phyloP scores from a whole-genome alignment of 2,888 invertebrate species.

The Coelopa pilipes region DNA sequence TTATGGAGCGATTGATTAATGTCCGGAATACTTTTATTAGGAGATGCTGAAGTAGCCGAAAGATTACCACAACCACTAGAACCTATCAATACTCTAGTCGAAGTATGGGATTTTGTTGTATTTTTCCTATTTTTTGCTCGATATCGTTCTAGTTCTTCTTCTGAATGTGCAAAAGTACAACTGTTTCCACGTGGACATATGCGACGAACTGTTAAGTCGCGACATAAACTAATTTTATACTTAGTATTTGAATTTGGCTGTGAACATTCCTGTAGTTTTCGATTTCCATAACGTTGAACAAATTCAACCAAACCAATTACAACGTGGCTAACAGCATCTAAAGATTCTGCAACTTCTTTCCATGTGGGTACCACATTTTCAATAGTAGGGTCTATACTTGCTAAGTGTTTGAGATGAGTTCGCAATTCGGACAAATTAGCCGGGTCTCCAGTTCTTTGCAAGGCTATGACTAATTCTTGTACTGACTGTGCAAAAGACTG shows the following conservation, averaged over 20 bases:
- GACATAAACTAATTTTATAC: conserved; percentile 91
- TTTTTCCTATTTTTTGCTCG: conserved; percentile 75
- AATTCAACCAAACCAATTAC: conserved; percentile 83
- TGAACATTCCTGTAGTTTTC: conserved; percentile 73
- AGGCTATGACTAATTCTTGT: conserved; percentile 88
- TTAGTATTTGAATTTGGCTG: conserved; percentile 73
- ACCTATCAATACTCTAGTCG: conserved; percentile 39
- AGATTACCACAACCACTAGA: conserved; percentile 24
- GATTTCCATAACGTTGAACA: conserved; percentile 78
- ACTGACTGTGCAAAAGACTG: conserved; percentile 92
- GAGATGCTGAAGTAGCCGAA: background rate
- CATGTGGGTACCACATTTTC: conserved; percentile 74
- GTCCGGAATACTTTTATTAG: conserved; percentile 5
- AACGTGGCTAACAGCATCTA: conserved; percentile 77
- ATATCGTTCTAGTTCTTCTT: conserved; percentile 87
- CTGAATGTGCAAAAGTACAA: conserved; percentile 93
- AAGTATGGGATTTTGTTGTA: conserved; percentile 45
- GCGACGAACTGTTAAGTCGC: conserved; percentile 82
- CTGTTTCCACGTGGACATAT: conserved; percentile 87
- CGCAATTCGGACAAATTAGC: conserved; percentile 81
- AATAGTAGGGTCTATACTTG: conserved; percentile 86
- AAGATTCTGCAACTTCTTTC: conserved; percentile 74
- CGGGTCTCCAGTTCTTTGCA: conserved; percentile 89
- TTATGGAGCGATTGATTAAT: conserved; percentile 36
- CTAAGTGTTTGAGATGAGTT: conserved; percentile 83